These are phyloP conservation scores for Polyergus mexicanus DNA, from an alignment of 1,140 invertebrate genomes.

Conservation along the genomic window DNA sequence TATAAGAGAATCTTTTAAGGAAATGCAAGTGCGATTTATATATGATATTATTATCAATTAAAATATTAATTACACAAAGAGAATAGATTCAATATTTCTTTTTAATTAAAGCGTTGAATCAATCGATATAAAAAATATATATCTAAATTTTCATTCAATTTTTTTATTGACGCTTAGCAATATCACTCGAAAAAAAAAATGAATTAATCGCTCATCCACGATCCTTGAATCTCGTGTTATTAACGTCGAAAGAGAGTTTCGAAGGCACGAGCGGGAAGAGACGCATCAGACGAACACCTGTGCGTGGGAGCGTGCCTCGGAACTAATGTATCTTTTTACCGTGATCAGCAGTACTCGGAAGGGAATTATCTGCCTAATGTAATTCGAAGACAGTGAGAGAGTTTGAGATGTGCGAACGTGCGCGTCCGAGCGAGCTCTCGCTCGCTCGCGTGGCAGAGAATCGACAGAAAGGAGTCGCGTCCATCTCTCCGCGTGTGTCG, in stretches of 20 bases:
- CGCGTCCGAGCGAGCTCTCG: neutral
- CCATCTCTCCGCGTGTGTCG: neutral
- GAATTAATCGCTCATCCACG: neutral
- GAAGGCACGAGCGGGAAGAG: slow-evolving; percentile 15
- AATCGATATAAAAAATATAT: too few species aligned
- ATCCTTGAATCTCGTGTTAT: neutral
- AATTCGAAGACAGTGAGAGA: slow-evolving; percentile 65
- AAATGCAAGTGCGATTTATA: neutral
- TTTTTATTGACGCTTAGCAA: too few species aligned
- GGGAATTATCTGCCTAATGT: slow-evolving; percentile 48
- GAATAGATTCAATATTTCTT: too few species aligned
- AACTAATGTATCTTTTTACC: slow-evolving; percentile 2
- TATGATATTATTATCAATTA: too few species aligned
- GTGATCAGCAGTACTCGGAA: slow-evolving; percentile 62
- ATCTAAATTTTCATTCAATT: neutral
- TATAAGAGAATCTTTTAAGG: neutral
- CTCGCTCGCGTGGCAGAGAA: neutral
- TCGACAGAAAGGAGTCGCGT: slow-evolving; percentile 13
- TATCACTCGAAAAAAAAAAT: neutral
- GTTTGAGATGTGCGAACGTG: slow-evolving; percentile 1
- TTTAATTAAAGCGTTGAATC: too few species aligned
- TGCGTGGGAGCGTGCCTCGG: slow-evolving; percentile 50
- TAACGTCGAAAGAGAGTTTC: neutral
- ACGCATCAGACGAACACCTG: slow-evolving; percentile 38
- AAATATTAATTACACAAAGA: too few species aligned